Base-by-base conservation (phyloP, 2,797 vertebrate genomes). In the Alcedo atthis region DNA sequence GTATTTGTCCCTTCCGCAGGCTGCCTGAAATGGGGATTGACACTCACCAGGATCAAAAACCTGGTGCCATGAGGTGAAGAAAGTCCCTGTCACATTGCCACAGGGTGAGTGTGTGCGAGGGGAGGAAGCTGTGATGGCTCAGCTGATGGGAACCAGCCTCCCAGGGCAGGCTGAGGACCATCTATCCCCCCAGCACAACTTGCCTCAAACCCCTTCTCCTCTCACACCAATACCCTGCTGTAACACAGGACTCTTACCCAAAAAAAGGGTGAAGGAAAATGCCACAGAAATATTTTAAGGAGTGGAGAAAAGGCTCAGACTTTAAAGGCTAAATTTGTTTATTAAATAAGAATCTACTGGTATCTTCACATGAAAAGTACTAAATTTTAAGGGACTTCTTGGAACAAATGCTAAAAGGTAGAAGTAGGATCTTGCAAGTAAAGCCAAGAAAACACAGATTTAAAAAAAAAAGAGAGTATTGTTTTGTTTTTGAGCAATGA, bases 61-160 rank as follows among this genome's bases (percentile, higher is more conserved):
- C 51, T 48, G 14, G 13, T 53, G 46, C 43, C 9, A 45, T 9
- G 28, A 78, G n/a, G 49, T 43, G 49, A n/a, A 76, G 20, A n/a
- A 73, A 42, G 6, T 49, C 37, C 12, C 10, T 32, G 20, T 37
- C 35, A 2, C 26, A 17, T 48, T 69, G 21, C 30, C 40, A 59
- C 11, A 0, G 0, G 1, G 3, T 8, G 12, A 3, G 8, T 3
- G 4, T 2, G 4, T 5, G 6, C 59, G 24, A 48, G 15, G 16
- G 19, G 58, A 32, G 21, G 26, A 76, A 19, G 12, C 7, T 59
- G 32, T 1, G 0, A 35, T 6, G 4, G 0, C 15, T 58, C 58
- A 54, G 25, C 12, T 0, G 0, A 15, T 5, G 15, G 24, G 8
- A 64, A 25, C 45, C 12, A 70, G 13, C 15, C 28, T 26, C 1